A percentile compares a stretch with the other conserved stretches of the same genome.
phyloP scores from a whole-genome alignment of 2,113 vertebrate species.

The Gorsachius goisagi region DNA sequence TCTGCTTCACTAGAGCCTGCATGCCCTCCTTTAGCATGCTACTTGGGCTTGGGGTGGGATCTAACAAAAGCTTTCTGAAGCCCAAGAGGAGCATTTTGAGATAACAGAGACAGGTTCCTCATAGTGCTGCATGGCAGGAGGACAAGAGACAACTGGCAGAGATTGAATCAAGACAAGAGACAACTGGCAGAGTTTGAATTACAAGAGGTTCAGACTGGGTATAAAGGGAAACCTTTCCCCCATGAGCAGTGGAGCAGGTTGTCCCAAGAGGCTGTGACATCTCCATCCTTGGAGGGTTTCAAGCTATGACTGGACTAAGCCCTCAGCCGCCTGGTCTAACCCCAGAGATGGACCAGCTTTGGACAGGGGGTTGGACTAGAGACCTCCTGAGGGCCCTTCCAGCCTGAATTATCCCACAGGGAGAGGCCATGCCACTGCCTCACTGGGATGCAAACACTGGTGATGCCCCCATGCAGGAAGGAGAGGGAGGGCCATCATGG shows the following conservation, averaged over 20 bases:
- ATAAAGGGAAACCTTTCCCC: neutral
- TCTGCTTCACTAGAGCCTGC: neutral
- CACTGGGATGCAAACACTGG: rapidly evolving
- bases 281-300: neutral
- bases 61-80: neutral
- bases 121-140: rapidly evolving
- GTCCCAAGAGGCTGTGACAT: neutral
- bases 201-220: neutral
- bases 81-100: neutral
- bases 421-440: neutral
- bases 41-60: neutral
- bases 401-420: neutral
- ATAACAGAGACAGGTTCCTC: neutral
- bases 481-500: neutral
- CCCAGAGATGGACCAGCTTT: neutral
- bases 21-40: neutral
- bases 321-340: neutral
- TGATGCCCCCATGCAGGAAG: rapidly evolving
- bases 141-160: neutral
- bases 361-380: neutral
- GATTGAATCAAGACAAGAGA: neutral
- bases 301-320: neutral
- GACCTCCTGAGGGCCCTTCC: neutral
- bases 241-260: neutral
- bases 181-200: neutral